These are phyloP conservation scores for Amphipyra tragopoginis DNA, from an alignment of 2,888 invertebrate genomes.

Conservation along the genomic window DNA sequence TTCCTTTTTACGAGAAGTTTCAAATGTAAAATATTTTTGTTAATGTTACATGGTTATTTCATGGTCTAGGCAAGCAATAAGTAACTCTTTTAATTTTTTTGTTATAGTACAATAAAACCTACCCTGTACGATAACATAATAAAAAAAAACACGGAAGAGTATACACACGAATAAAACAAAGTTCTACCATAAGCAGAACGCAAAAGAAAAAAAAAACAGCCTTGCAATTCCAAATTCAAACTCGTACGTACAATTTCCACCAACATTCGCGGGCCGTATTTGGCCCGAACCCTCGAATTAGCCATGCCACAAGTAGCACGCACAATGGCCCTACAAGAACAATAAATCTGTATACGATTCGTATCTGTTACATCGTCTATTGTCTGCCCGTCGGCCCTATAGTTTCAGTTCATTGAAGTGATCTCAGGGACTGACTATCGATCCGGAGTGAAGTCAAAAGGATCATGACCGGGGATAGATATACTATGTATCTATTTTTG, in stretches of 20 bases:
- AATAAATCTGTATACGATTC: constrained; percentile 59
- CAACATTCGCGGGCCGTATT: constrained; percentile 15
- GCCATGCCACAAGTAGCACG: constrained; percentile 51
- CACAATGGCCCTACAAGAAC: constrained; percentile 52
- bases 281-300: constrained; percentile 42
- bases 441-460: constrained; percentile 47
- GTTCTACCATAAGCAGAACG: neutral
- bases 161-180: neutral
- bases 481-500: constrained; percentile 5
- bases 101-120: too few species aligned
- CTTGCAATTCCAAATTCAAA: constrained; percentile 3
- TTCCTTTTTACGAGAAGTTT: too few species aligned
- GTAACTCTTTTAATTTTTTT: too few species aligned
- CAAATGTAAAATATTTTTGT: too few species aligned
- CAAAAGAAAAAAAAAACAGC: neutral
- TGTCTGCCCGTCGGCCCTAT: constrained; percentile 45
- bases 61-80: too few species aligned
- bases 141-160: neutral
- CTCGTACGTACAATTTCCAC: constrained; percentile 6
- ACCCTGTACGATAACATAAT: too few species aligned
- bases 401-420: constrained; percentile 59
- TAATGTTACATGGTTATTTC: too few species aligned
- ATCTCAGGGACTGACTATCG: constrained; percentile 45
- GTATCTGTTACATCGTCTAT: constrained; percentile 58
- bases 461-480: constrained; percentile 26